Evolutionary conservation across 2,797 vertebrate species (phyloP), one percentile per base, ranked within the genome.

Genomic region (Acanthopagrus latus): DNA sequence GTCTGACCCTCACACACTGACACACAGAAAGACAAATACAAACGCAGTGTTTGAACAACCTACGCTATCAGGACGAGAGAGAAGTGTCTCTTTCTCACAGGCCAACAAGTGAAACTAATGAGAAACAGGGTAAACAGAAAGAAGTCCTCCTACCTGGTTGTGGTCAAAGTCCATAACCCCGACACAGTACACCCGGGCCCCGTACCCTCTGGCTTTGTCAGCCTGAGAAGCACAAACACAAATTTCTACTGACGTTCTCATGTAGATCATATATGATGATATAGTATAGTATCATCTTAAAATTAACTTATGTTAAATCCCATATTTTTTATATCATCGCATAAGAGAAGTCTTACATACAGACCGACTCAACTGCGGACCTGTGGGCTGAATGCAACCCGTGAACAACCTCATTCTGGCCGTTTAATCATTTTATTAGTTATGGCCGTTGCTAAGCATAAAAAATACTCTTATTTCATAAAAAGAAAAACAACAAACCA

Each of bases 141-240:
- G 1, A 59, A 44, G 14, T 38, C 46, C 9, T 82, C 55, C 72
- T 93, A 98, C 98, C 96, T 99, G 97, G 46, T 94, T 95, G 86
- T 96, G 96, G 83, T 97, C 95, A 89, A 99, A 99, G 92, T 97
- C 97, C 74, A 96, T 96, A 78, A 99, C 98, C 0, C 98, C 98
- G 1, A 99, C 96, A 71, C 98, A 99, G 88, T 97, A 99, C 57
- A 99, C 97, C 87, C 96, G 95, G 7, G 97, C 97, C 71, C 98
- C 98, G 71, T 96, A 95, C 0, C 91, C 87, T 90, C 98, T 95
- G 80, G 95, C 95, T 75, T 76, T 86, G 72, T 94, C 86, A 47
- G 98, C 98, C 98, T 99, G 87, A 23, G 63, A 74, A 76, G 7
- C 25, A 81, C 17, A 75, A 75, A 73, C 16, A 73, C 67, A 64